Evolutionary conservation across 2,888 invertebrate genomes (phyloP), one percentile per base, ranked within the genome.

Genomic region (Parnassius apollo): DNA sequence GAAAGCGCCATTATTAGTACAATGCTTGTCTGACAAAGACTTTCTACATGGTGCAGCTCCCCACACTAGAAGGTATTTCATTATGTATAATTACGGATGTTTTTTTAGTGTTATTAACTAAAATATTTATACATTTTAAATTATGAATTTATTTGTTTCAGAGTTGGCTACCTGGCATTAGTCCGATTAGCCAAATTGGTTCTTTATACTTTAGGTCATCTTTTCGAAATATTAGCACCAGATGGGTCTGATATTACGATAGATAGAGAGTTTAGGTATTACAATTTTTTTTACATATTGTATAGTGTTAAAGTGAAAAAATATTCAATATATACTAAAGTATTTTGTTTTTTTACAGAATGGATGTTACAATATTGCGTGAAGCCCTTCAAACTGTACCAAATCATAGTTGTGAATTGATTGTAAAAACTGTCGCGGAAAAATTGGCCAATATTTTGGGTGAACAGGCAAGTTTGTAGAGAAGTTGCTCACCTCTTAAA

Each of bases 161-260:
- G 97, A 73, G 95, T 96, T 63, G 98, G 98, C 10, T 98, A 96
- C 85, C 93, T 97, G 76, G 96, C 96, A 54, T 95, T 98, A 69
- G 93, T 98, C 74, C 96, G 97, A 80, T 93, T 98, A 71, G 96
- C 96, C 70, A 98, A 98, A 88, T 89, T 99, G 65, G 94, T 98
- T 74, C 90, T 99, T 59, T 97, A 97, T 45, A 96, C 97, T 9
- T 94, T 98, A 66, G 97, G 96, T 10, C 96, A 97, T 77, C 94
- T 96, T 25, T 93, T 95, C 85, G 95, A 95, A 80, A 86, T 85
- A 89, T 92, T 81, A 81, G 94, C 82, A 80, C 94, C 75, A 66
- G 88, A 89, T 84, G 92, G 79, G 79, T 88, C 85, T 76, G 91
- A 85, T 72, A 82, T 73, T 73, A 87, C 72, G 58, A 78, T 85